A percentile compares a stretch with the other conserved stretches of the same genome.
phyloP scores from a whole-genome alignment of 1,140 invertebrate genomes.

The Pissodes strobi region DNA sequence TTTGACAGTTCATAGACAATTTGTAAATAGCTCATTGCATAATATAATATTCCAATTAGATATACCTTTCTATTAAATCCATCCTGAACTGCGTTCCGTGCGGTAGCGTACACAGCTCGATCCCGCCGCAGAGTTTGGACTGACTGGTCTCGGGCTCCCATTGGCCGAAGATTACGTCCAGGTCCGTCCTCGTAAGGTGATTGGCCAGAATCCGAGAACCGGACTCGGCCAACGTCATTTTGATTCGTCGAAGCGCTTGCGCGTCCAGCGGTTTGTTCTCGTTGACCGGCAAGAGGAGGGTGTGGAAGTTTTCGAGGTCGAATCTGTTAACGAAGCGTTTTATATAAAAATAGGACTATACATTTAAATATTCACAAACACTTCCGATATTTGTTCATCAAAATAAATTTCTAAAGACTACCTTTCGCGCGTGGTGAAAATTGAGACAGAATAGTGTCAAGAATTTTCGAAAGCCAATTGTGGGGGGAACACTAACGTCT shows the following conservation, averaged over 20 bases:
- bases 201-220: conserved; percentile 81
- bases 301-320: conserved; percentile 80
- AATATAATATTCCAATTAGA: too few species aligned
- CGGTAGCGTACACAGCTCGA: conserved; percentile 82
- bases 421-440: too few species aligned
- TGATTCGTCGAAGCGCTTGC: conserved; percentile 79
- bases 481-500: too few species aligned
- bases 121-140: conserved; percentile 60
- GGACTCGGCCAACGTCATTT: conserved; percentile 75
- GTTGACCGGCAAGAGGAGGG: conserved; percentile 72
- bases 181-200: conserved; percentile 83
- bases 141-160: conserved; percentile 11
- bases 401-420: too few species aligned
- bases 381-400: too few species aligned
- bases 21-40: too few species aligned
- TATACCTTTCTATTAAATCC: conserved; percentile 88
- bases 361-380: too few species aligned
- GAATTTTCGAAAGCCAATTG: too few species aligned
- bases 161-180: conserved; percentile 70
- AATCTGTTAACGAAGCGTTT: too few species aligned
- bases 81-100: conserved; percentile 80
- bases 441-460: too few species aligned
- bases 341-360: too few species aligned
- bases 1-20: too few species aligned
- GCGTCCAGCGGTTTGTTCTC: conserved; percentile 88